Base-by-base conservation (phyloP, 2,888 invertebrate species). In the Eupithecia tripunctaria region DNA sequence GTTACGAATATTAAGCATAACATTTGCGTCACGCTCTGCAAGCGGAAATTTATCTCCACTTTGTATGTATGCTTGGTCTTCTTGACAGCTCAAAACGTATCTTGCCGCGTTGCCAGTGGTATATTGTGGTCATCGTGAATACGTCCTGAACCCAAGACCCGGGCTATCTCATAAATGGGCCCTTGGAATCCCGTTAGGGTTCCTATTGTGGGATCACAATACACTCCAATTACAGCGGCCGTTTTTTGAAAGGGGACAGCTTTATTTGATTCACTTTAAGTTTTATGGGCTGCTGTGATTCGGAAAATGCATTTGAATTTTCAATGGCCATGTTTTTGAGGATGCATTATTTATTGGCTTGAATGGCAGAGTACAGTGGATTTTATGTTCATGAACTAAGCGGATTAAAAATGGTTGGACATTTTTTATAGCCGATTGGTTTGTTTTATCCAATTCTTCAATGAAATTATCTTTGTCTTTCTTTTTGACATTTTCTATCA, bases 131-230 rank as follows among this genome's bases (percentile, higher is more conserved):
- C 62, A 15, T n/a, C 12, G 32, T 10, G 36, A 63, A 63, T 63
- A 63, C 8, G 62, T 5, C 12, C 12, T 36, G 21, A 63, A 63
- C 62, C 62, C 62, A 36, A 63, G 62, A 63, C 80, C 81, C 74
- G 73, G 51, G 80, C 80, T 83, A 80, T 82, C 80, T 82, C 76
- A 84, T 77, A 84, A 85, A 86, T 82, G 86, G 84, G 79, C 82
- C 80, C 82, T 80, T 81, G 77, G 81, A 78, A 82, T 83, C 83
- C 82, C 79, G 82, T 86, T 86, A 85, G 81, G 81, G 78, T n/a
- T 62, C 74, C 86, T 78, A 86, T 88, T 87, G 87, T 87, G 81
- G 80, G 80, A 82, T 82, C 82, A 88, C 88, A 88, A 88, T 87
- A 84, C 84, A 79, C 84, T 82, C 85, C 87, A 87, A 88, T 88